Evolutionary conservation across 2,888 invertebrate species (phyloP), one percentile per base, ranked within the genome.

Genomic region (Entomobrya multifasciata): DNA sequence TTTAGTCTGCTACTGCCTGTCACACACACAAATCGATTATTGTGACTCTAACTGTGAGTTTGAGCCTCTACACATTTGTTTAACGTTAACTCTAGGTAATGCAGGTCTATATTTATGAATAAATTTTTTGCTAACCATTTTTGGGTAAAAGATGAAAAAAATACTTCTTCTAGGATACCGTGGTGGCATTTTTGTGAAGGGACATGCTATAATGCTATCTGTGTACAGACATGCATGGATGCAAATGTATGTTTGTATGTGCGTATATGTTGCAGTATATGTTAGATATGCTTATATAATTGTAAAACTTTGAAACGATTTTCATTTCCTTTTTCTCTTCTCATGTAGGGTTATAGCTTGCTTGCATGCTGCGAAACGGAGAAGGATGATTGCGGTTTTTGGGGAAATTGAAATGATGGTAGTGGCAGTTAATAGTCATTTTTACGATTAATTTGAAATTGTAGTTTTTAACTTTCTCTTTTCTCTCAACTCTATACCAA

Each of bases 1-100:
- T n/a, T n/a, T n/a, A n/a, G n/a, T n/a, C n/a, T n/a, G n/a, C n/a
- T n/a, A n/a, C n/a, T n/a, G n/a, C n/a, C 30, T 72, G 27, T 30
- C 49, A 72, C 52, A 30, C 41, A 57, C 76, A 55, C 17, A 55
- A 76, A 76, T 76, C 55, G 55, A 76, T 76, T 76, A 72, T n/a
- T n/a, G n/a, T 0, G 10, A 52, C 27, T 25, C 25, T 36, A 30
- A 25, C n/a, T 62, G 62, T 27, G 52, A 17, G 30, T 36, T 17
- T 15, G 4, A 36, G 41, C 30, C 2, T 27, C 25, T 25, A n/a
- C 22, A 25, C 1, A 22, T 22, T n/a, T 30, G 17, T n/a, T 17
- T 36, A 65, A 36, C 17, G 10, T 8, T 65, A 36, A 11, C 20
- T 30, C 0, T n/a, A 20, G 6, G 8, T 36, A 17, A 8, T 17